Conservation (phyloP, 2,797 vertebrate genomes). For the Sebastes trivittatus region DNA sequence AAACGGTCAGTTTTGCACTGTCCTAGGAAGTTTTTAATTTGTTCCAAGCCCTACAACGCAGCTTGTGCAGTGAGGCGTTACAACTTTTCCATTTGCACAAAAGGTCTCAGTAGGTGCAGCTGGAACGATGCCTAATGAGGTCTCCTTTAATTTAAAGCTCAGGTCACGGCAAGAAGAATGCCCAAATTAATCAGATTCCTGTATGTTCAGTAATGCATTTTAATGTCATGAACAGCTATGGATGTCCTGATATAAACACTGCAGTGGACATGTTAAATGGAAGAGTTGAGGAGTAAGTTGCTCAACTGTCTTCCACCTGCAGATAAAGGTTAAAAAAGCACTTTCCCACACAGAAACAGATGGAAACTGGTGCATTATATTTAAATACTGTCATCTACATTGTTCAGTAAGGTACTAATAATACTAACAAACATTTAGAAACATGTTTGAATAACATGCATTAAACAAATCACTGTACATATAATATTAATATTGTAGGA, state of each 20-base stretch:
- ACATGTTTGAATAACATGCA: neutral
- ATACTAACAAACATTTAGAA: neutral
- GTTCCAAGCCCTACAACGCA: neutral
- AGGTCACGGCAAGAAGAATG: conserved; percentile 14
- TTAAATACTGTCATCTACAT: neutral
- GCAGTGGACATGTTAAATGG: neutral
- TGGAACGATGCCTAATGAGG: conserved; percentile 37
- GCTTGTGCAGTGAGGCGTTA: conserved; percentile 23
- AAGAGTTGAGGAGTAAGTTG: neutral
- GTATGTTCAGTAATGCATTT: neutral
- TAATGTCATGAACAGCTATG: neutral
- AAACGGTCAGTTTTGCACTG: neutral
- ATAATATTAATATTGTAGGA: neutral
- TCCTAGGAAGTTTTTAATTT: conserved; percentile 4
- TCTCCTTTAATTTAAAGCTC: conserved; percentile 37
- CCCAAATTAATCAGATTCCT: conserved; percentile 3
- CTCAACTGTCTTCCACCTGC: neutral
- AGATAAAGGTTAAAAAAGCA: neutral
- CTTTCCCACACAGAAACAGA: neutral
- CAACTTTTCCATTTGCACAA: conserved; percentile 18
- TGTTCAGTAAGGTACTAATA: neutral
- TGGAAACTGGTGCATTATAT: neutral
- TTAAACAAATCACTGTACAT: neutral
- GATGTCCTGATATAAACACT: neutral
- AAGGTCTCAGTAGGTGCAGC: conserved; percentile 32